Evolutionary conservation across 2,797 vertebrate genomes (phyloP).

Genomic region (Phaenicophaeus curvirostris): DNA sequence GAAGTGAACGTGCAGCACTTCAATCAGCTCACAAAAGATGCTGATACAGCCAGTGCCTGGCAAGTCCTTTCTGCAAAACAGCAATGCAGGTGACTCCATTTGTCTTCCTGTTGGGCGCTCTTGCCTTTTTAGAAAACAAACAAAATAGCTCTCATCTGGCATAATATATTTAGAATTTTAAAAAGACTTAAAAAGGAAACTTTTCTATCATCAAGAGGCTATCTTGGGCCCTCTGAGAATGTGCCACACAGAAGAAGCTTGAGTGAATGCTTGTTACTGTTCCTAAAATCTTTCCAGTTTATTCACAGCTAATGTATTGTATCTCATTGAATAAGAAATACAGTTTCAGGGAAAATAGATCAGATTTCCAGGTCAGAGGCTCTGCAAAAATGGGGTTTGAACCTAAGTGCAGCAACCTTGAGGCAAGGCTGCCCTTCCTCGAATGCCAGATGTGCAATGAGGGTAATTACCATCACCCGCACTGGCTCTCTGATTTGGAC

Average conservation of each 20-base stretch:
- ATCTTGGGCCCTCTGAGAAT: neutral
- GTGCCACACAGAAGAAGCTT: neutral
- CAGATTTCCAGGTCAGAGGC: slow-evolving; percentile 30
- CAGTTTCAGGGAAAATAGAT: neutral
- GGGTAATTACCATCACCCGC: neutral
- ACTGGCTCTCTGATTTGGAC: accelerated
- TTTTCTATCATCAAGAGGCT: neutral
- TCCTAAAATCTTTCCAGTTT: neutral
- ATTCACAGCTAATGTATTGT: neutral
- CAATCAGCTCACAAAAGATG: neutral
- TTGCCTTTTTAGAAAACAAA: neutral
- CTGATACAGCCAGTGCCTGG: neutral
- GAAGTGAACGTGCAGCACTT: neutral
- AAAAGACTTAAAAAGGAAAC: neutral
- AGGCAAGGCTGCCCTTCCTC: slow-evolving; percentile 19
- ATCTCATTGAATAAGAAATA: slow-evolving; percentile 20
- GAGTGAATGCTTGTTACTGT: neutral
- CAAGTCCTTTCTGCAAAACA: slow-evolving; percentile 18
- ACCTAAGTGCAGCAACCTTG: neutral
- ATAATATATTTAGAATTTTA: neutral
- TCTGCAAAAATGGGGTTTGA: slow-evolving; percentile 29
- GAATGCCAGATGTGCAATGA: slow-evolving; percentile 18
- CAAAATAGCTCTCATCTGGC: neutral
- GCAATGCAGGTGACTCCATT: neutral
- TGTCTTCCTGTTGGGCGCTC: neutral